Evolutionary conservation across 2,797 vertebrate genomes (phyloP).

Genomic region (Loriculus beryllinus): DNA sequence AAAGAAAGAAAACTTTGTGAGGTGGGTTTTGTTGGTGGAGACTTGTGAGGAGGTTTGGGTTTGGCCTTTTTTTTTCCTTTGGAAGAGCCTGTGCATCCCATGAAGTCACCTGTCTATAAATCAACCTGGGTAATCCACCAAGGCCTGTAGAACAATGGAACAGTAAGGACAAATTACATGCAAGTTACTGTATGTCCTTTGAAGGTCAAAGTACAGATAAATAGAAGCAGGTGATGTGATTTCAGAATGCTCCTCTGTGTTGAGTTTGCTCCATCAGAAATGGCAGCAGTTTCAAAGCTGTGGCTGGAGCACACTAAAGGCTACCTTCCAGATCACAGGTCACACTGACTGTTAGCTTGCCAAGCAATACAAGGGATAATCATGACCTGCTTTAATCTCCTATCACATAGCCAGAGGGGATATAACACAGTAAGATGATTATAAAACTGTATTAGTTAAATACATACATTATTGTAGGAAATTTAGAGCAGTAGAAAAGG

Average conservation of each 20-base stretch:
- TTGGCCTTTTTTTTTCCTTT: neutral
- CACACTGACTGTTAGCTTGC: neutral
- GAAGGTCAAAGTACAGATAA: neutral
- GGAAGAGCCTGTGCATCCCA: neutral
- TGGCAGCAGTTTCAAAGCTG: neutral
- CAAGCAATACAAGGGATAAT: neutral
- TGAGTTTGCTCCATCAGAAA: neutral
- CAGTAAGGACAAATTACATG: neutral
- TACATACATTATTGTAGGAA: neutral
- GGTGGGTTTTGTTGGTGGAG: neutral
- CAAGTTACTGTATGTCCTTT: neutral
- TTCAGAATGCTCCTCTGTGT: neutral
- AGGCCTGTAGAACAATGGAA: neutral
- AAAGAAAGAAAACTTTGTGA: neutral
- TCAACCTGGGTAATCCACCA: neutral
- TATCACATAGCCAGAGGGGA: neutral
- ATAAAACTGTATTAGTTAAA: neutral
- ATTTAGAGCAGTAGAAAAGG: neutral
- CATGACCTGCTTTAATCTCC: neutral
- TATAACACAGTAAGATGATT: neutral
- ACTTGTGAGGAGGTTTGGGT: neutral
- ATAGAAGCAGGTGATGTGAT: neutral
- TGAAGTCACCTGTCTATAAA: neutral
- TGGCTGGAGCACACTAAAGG: neutral
- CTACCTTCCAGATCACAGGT: neutral